These are phyloP conservation scores for Megathymus violae DNA, from an alignment of 1,140 invertebrate genomes.

Conservation along the genomic window DNA sequence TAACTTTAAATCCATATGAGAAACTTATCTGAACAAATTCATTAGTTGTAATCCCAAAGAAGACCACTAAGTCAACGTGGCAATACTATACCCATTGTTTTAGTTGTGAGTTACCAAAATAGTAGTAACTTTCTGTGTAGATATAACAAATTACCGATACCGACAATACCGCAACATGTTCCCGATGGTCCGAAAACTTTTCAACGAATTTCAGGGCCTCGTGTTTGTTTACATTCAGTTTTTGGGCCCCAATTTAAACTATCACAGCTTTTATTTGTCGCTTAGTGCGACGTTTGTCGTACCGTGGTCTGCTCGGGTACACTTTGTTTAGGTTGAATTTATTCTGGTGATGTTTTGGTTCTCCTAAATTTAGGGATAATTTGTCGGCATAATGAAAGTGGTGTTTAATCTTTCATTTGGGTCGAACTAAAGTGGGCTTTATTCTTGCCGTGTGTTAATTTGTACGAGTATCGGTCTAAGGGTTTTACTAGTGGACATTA, in stretches of 20 bases:
- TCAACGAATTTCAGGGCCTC: slow-evolving; percentile 57
- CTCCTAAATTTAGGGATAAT: slow-evolving; percentile 63
- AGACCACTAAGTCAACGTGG: neutral
- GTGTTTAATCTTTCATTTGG: slow-evolving; percentile 74
- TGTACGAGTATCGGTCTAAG: slow-evolving; percentile 45
- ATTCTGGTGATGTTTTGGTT: slow-evolving; percentile 62
- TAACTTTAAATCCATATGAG: slow-evolving; percentile 16
- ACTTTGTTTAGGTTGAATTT: slow-evolving; percentile 71
- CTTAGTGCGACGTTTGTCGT: slow-evolving; percentile 74
- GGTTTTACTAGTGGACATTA: slow-evolving; percentile 11
- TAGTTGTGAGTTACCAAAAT: slow-evolving; percentile 21
- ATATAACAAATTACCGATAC: slow-evolving; percentile 63
- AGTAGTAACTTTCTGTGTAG: slow-evolving; percentile 51
- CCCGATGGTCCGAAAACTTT: slow-evolving; percentile 69
- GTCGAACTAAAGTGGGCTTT: slow-evolving; percentile 54
- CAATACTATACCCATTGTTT: slow-evolving; percentile 34
- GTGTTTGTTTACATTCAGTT: slow-evolving; percentile 76
- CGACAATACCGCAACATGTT: slow-evolving; percentile 66
- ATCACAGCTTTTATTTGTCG: slow-evolving; percentile 79
- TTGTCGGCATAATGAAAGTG: slow-evolving; percentile 66
- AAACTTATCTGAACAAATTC: slow-evolving; percentile 20
- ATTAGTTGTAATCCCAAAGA: slow-evolving; percentile 1
- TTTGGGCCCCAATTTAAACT: slow-evolving; percentile 79
- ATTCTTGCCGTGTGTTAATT: slow-evolving; percentile 53
- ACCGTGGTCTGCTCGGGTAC: slow-evolving; percentile 53